phyloP scores from a whole-genome alignment of 2,888 invertebrate genomes.

The Mellilla xanthometata region DNA sequence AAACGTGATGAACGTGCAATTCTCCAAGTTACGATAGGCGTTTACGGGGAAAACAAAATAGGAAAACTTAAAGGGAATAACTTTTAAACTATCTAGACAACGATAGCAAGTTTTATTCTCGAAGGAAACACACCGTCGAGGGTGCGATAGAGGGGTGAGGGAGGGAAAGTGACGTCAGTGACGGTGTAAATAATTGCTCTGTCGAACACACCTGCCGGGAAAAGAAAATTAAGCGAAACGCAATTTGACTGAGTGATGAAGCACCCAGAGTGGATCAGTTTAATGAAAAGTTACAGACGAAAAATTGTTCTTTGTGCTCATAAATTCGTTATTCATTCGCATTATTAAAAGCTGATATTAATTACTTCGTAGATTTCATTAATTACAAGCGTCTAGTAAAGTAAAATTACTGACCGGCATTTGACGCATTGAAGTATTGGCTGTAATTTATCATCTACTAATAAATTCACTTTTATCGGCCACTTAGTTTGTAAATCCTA shows the following conservation, averaged over 20 bases:
- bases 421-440: too few species aligned
- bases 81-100: constrained; percentile 66
- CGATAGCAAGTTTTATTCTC: constrained; percentile 56
- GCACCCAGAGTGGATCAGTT: constrained; percentile 77
- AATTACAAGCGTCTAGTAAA: constrained; percentile 5
- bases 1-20: constrained; percentile 37
- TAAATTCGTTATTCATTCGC: constrained; percentile 54
- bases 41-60: constrained; percentile 45
- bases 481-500: too few species aligned
- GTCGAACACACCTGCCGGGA: constrained; percentile 81
- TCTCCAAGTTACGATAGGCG: constrained; percentile 43
- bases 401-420: neutral
- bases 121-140: constrained; percentile 42
- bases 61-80: constrained; percentile 53
- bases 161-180: constrained; percentile 69
- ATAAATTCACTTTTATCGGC: too few species aligned
- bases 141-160: constrained; percentile 36
- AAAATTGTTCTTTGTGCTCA: constrained; percentile 68
- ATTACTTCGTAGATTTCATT: constrained; percentile 17
- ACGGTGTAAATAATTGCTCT: constrained; percentile 81
- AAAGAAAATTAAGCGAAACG: constrained; percentile 83
- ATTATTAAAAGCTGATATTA: constrained; percentile 24
- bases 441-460: too few species aligned
- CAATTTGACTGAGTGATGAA: constrained; percentile 82
- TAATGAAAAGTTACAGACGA: constrained; percentile 77